These are phyloP conservation scores for Halictus quadricinctus DNA, from an alignment of 2,888 invertebrate genomes.

Conservation along the genomic window DNA sequence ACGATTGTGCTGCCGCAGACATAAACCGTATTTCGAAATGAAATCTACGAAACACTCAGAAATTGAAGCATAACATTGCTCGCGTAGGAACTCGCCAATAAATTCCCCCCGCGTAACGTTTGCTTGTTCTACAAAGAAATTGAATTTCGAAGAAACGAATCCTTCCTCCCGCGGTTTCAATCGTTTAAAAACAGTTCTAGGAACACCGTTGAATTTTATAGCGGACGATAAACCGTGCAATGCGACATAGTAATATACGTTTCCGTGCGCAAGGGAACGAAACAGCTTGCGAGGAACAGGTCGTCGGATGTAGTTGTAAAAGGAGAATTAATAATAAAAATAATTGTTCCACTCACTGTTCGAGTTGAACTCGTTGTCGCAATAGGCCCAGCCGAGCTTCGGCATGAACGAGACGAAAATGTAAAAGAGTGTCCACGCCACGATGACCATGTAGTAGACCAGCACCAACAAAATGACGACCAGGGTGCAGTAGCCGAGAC, in stretches of 20 bases:
- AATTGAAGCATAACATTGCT: neutral
- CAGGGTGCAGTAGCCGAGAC: conserved; percentile 87
- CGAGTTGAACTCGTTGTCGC: conserved; percentile 86
- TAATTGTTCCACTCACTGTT: conserved; percentile 82
- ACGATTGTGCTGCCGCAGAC: neutral
- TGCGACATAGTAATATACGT: conserved; percentile 12
- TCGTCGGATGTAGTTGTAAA: neutral
- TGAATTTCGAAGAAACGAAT: conserved; percentile 33
- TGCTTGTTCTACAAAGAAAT: conserved; percentile 28
- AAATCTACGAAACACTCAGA: neutral
- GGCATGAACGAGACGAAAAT: conserved; percentile 87
- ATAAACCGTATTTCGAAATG: neutral
- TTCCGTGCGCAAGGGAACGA: conserved; percentile 16
- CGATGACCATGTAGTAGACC: conserved; percentile 91
- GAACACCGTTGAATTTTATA: conserved; percentile 35
- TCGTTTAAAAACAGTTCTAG: conserved; percentile 45
- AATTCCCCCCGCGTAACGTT: neutral
- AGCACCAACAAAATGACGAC: conserved; percentile 88
- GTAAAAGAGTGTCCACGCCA: conserved; percentile 90
- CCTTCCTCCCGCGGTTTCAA: conserved; percentile 8
- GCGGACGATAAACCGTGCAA: conserved; percentile 26
- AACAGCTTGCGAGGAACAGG: neutral
- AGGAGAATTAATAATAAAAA: neutral
- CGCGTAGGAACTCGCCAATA: neutral
- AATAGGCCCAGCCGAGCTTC: conserved; percentile 88